phyloP scores from a whole-genome alignment of 2,797 vertebrate species.

The Chromis chromis region DNA sequence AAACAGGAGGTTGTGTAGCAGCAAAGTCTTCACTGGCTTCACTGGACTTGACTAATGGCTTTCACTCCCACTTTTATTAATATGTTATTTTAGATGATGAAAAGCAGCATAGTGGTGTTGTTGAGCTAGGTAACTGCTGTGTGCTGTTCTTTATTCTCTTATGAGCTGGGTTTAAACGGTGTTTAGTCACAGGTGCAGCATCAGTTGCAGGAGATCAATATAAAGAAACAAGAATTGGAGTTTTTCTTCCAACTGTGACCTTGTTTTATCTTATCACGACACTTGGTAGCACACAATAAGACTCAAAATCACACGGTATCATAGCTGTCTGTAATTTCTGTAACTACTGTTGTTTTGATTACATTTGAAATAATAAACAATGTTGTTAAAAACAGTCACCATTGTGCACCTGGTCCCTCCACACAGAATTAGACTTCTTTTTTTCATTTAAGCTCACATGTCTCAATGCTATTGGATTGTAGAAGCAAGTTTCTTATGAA shows the following conservation, averaged over 20 bases:
- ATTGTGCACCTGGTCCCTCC: neutral
- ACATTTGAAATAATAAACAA: slow-evolving; percentile 87
- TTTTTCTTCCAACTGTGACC: slow-evolving; percentile 45
- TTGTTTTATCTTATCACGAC: slow-evolving; percentile 62
- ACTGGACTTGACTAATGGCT: slow-evolving; percentile 63
- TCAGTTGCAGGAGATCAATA: slow-evolving; percentile 34
- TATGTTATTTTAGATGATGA: slow-evolving; percentile 41
- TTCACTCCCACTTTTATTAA: slow-evolving; percentile 57
- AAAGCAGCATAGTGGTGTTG: slow-evolving; percentile 48
- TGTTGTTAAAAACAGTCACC: slow-evolving; percentile 67
- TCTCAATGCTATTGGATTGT: neutral
- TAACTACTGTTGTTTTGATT: slow-evolving; percentile 87
- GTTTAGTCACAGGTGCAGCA: slow-evolving; percentile 32
- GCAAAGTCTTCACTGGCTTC: slow-evolving; percentile 51
- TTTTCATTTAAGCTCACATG: neutral
- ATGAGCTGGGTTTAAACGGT: slow-evolving; percentile 33
- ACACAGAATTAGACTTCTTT: too few relatives aligned
- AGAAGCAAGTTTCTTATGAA: neutral
- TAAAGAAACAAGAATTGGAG: slow-evolving; percentile 32
- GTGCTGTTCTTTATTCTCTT: slow-evolving; percentile 50
- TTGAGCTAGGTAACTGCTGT: slow-evolving; percentile 43
- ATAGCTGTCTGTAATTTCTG: slow-evolving; percentile 82
- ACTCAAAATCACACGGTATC: slow-evolving; percentile 73
- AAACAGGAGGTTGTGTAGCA: slow-evolving; percentile 21
- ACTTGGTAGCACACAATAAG: slow-evolving; percentile 60